These are phyloP conservation scores for Lepidurus packardi DNA, from an alignment of 1,140 invertebrate genomes.

Conservation along the genomic window DNA sequence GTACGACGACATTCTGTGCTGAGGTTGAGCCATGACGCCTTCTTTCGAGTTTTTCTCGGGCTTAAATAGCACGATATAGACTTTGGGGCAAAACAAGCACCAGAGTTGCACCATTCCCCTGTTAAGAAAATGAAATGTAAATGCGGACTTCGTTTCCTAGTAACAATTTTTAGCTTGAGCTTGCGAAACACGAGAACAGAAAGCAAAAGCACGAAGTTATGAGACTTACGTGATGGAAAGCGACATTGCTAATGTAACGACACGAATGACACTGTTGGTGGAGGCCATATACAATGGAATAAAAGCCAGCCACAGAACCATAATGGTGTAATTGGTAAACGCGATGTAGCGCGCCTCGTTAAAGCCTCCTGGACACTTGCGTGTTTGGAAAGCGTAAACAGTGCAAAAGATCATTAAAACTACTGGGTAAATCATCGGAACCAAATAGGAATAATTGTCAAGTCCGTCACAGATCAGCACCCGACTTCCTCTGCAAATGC, in stretches of 20 bases:
- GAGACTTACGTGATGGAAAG: slow-evolving; percentile 47
- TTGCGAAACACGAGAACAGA: background rate
- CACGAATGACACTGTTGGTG: slow-evolving; percentile 47
- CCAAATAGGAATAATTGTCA: slow-evolving; percentile 51
- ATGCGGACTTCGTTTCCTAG: background rate
- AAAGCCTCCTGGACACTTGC: slow-evolving; percentile 70
- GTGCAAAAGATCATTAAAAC: slow-evolving; percentile 58
- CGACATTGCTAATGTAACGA: slow-evolving; percentile 53
- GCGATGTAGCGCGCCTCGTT: slow-evolving; percentile 68
- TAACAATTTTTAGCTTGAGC: background rate
- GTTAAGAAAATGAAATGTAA: slow-evolving; percentile 24
- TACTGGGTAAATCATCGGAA: slow-evolving; percentile 51
- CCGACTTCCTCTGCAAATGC: slow-evolving; percentile 30
- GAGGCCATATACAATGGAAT: slow-evolving; percentile 63
- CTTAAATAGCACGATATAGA: slow-evolving; percentile 60
- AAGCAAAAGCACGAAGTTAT: background rate
- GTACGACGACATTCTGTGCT: slow-evolving; percentile 43
- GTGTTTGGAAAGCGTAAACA: slow-evolving; percentile 66
- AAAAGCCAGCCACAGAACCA: slow-evolving; percentile 70
- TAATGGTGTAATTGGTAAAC: slow-evolving; percentile 71
- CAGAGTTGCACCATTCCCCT: slow-evolving; percentile 49
- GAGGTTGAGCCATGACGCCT: slow-evolving; percentile 51
- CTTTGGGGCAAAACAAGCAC: slow-evolving; percentile 57
- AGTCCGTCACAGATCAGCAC: slow-evolving; percentile 48
- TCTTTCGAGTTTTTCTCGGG: slow-evolving; percentile 63